Conservation (phyloP, 92 coral and sea anemone species). For the Pocillopora meandrina region DNA sequence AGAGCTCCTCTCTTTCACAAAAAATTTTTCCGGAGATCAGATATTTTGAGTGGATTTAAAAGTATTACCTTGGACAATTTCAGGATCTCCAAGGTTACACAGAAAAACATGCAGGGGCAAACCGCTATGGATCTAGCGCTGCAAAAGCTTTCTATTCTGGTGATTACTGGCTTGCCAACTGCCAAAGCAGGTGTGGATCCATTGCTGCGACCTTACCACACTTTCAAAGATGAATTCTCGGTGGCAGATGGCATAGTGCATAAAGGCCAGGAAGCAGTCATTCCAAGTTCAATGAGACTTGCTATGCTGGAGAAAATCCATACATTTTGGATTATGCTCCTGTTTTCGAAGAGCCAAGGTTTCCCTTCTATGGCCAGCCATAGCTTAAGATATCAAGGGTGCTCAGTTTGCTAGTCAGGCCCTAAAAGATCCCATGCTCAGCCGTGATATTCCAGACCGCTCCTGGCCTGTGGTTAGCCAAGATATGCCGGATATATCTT, state of each 20-base stretch:
- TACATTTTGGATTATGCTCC: slow-evolving; percentile 33
- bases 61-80: slow-evolving; percentile 40
- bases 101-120: slow-evolving; percentile 28
- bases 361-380: slow-evolving; percentile 50
- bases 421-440: slow-evolving; percentile 41
- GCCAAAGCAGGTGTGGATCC: slow-evolving; percentile 29
- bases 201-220: slow-evolving; percentile 20
- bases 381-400: slow-evolving; percentile 35
- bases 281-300: slow-evolving; percentile 31
- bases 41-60: slow-evolving; percentile 29
- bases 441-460: slow-evolving; percentile 44
- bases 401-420: slow-evolving; percentile 47
- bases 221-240: slow-evolving; percentile 49
- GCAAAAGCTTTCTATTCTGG: slow-evolving; percentile 17
- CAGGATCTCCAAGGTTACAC: slow-evolving; percentile 38
- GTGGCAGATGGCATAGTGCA: slow-evolving; percentile 51
- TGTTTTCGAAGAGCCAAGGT: slow-evolving; percentile 38
- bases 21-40: slow-evolving; percentile 27
- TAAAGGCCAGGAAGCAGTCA: slow-evolving; percentile 48
- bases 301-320: slow-evolving; percentile 46
- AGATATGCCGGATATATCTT: slow-evolving; percentile 39
- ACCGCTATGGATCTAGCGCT: slow-evolving; percentile 25
- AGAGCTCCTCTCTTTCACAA: slow-evolving; percentile 1
- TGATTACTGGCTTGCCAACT: slow-evolving; percentile 36
- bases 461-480: slow-evolving; percentile 47